Base-by-base conservation (phyloP, 2,888 invertebrate genomes). In the Julus scanicus region DNA sequence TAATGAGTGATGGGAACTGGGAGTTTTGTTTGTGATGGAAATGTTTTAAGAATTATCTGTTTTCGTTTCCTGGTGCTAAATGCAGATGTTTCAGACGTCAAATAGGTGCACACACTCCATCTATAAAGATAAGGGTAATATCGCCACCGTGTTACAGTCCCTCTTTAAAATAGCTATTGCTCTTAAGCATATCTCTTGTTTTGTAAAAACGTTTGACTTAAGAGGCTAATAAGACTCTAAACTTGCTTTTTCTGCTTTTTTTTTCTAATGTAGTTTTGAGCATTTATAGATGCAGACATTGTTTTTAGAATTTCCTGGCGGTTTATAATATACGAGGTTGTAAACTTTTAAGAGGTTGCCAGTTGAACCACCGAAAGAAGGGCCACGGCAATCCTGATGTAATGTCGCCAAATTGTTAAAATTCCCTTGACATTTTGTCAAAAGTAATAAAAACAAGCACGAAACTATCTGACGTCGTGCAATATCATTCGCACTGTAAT, bases 1-100 rank as follows among this genome's bases (percentile, higher is more conserved):
- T 63, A 63, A 63, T 63, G 63, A 63, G 63, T 63, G 63, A 63
- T 63, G 63, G 63, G 63, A 63, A 63, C n/a, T 63, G n/a, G 63
- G n/a, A 63, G 17, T n/a, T 63, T 63, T 63, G 63, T 63, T 63
- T 63, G 63, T n/a, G n/a, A 6, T 63, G 63, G n/a, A 63, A 63
- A 63, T 63, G n/a, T 17, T 63, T 63, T n/a, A 63, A 63, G n/a
- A 63, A 63, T 63, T 63, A 63, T 63, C 63, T 63, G 63, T 63
- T 63, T 63, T 63, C 63, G 63, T 63, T 63, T 63, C 63, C 63
- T 63, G 63, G 63, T 63, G 63, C 63, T 63, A 63, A 63, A 63
- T 63, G 63, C 63, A 63, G 63, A 63, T 63, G 63, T 63, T 63
- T n/a, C 17, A 63, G n/a, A 63, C 63, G 63, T 63, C 63, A 63